These are phyloP conservation scores for Onychostoma macrolepis DNA, from an alignment of 2,113 vertebrate genomes.

Conservation along the genomic window DNA sequence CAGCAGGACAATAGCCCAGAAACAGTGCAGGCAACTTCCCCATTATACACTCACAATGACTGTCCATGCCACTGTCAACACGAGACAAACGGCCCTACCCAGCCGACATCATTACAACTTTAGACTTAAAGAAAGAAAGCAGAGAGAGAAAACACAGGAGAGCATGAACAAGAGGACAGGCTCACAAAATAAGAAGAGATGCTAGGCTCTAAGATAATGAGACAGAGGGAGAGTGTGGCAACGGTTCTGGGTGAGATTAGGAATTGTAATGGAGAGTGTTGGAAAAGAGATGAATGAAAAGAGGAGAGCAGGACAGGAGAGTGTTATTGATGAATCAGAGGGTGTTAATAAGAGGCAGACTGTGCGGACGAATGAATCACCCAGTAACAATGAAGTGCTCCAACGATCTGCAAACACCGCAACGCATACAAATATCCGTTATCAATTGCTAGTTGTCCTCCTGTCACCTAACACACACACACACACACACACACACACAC, in stretches of 20 bases:
- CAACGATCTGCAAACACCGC: constrained; percentile 22
- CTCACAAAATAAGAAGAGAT: constrained; percentile 5
- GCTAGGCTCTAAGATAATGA: constrained; percentile 3
- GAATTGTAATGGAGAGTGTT: constrained; percentile 28
- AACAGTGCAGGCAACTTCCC: neutral
- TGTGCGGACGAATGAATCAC: constrained; percentile 44
- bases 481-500: neutral
- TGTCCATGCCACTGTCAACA: constrained; percentile 24
- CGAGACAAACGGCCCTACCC: constrained; percentile 14
- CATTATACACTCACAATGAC: constrained; percentile 27
- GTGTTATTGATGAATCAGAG: constrained; percentile 36
- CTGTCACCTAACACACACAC: neutral
- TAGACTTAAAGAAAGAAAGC: neutral
- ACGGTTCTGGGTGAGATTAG: constrained; percentile 7
- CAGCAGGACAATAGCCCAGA: neutral
- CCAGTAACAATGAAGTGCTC: constrained; percentile 37
- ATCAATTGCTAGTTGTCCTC: constrained; percentile 6
- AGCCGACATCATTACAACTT: constrained; percentile 1
- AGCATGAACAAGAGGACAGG: constrained; percentile 8
- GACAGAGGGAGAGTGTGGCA: neutral
- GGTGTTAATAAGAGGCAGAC: constrained; percentile 45
- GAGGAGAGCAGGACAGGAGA: neutral
- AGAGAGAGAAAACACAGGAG: constrained; percentile 9
- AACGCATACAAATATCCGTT: constrained; percentile 25
- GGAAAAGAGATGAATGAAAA: constrained; percentile 17